Conservation (phyloP, 2,888 invertebrate genomes). For the Macaria notata region DNA sequence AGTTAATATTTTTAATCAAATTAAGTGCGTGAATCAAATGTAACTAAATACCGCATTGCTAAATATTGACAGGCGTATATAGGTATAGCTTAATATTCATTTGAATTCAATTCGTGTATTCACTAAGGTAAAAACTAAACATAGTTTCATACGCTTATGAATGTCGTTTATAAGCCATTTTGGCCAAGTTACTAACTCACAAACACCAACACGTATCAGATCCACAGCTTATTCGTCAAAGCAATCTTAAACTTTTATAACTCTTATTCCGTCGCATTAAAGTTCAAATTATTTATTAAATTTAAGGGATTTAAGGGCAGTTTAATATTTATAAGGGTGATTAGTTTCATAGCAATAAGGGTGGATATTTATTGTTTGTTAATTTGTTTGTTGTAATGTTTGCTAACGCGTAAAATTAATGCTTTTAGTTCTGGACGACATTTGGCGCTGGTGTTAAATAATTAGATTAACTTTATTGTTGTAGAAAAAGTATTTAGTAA, state of each 20-base stretch:
- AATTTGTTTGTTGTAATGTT: slow-evolving; percentile 42
- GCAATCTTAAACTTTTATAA: neutral
- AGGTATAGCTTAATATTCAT: no score
- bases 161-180: no score
- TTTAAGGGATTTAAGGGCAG: slow-evolving; percentile 27
- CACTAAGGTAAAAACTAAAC: no score
- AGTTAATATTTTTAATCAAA: no score
- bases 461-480: neutral
- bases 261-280: neutral
- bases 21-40: no score
- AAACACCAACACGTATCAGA: neutral
- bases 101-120: no score
- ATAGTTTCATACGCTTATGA: no score
- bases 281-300: neutral
- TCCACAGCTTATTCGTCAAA: neutral
- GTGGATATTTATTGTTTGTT: slow-evolving; percentile 37
- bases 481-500: no score
- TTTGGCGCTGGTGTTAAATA: slow-evolving; percentile 18
- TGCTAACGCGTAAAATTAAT: slow-evolving; percentile 29
- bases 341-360: slow-evolving; percentile 34
- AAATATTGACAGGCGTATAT: no score
- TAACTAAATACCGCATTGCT: no score
- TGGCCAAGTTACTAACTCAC: no score
- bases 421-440: slow-evolving; percentile 20
- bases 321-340: slow-evolving; percentile 38